These are phyloP conservation scores for Mesitornis unicolor DNA, from an alignment of 2,113 vertebrate species.

Conservation along the genomic window DNA sequence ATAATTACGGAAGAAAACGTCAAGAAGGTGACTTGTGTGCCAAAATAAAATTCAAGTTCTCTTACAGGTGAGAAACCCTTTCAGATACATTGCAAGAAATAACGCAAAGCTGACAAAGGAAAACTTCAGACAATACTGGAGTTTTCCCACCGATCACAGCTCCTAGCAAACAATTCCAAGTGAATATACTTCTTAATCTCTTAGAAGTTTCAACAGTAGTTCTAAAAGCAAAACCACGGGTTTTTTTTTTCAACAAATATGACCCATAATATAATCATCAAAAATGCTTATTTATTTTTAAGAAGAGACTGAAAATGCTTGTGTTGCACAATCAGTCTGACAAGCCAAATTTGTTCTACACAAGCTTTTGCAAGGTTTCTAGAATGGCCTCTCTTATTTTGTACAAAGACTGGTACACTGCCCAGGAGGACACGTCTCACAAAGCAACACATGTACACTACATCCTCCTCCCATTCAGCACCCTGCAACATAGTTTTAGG, in stretches of 20 bases:
- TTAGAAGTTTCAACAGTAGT: neutral
- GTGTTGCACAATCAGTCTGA: neutral
- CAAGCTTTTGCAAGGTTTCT: neutral
- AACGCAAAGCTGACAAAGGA: neutral
- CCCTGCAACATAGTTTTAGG: neutral
- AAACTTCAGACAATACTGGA: neutral
- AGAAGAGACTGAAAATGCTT: neutral
- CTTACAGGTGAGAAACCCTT: neutral
- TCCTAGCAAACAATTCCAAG: neutral
- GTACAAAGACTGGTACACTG: accelerated
- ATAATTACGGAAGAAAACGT: neutral
- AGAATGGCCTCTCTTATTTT: neutral
- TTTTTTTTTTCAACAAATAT: neutral
- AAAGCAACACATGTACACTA: too few species aligned
- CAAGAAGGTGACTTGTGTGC: neutral
- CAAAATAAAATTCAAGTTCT: neutral
- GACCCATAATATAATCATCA: neutral
- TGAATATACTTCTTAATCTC: neutral
- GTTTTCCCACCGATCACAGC: neutral
- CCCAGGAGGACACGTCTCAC: too few species aligned
- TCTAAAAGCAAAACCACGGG: neutral
- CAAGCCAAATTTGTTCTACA: neutral
- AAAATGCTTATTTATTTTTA: neutral
- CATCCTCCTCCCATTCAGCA: neutral
- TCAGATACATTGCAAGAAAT: neutral